Evolutionary conservation across 2,113 vertebrate species (phyloP).

Genomic region (Solea solea): DNA sequence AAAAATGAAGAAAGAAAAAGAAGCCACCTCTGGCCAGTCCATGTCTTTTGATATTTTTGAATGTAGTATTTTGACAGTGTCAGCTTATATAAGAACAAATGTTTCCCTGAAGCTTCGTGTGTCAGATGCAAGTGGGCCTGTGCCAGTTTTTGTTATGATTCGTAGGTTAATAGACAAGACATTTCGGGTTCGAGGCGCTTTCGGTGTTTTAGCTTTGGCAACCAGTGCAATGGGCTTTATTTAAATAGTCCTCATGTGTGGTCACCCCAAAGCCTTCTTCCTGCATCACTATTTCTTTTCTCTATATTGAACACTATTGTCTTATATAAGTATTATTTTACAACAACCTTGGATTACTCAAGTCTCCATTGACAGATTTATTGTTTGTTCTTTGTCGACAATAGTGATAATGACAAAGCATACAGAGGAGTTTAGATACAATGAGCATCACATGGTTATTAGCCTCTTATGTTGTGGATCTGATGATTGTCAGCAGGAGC

Average conservation of each 20-base stretch:
- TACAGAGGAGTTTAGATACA: background rate
- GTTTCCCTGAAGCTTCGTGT: conserved; percentile 67
- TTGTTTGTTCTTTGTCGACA: background rate
- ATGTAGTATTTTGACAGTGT: conserved; percentile 56
- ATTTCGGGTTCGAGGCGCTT: conserved; percentile 70
- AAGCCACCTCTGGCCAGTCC: conserved; percentile 14
- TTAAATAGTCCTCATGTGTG: conserved; percentile 66
- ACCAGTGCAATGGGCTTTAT: conserved; percentile 59
- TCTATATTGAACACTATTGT: conserved; percentile 33
- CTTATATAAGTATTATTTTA: background rate
- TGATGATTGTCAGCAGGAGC: conserved; percentile 46
- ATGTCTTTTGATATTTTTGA: conserved; percentile 38
- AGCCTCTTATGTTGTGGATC: conserved; percentile 29
- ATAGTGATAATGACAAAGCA: background rate
- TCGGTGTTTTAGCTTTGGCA: conserved; percentile 67
- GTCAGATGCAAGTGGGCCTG: conserved; percentile 64
- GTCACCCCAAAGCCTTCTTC: conserved; percentile 54
- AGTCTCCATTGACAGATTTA: background rate
- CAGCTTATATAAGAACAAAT: conserved; percentile 64
- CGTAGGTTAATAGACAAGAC: conserved; percentile 76
- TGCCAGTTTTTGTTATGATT: conserved; percentile 75
- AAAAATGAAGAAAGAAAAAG: background rate
- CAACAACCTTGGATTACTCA: background rate
- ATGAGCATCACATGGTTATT: conserved; percentile 12
- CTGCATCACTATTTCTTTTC: conserved; percentile 51